phyloP scores from a whole-genome alignment of 2,113 vertebrate species.

The Sylvietta virens region DNA sequence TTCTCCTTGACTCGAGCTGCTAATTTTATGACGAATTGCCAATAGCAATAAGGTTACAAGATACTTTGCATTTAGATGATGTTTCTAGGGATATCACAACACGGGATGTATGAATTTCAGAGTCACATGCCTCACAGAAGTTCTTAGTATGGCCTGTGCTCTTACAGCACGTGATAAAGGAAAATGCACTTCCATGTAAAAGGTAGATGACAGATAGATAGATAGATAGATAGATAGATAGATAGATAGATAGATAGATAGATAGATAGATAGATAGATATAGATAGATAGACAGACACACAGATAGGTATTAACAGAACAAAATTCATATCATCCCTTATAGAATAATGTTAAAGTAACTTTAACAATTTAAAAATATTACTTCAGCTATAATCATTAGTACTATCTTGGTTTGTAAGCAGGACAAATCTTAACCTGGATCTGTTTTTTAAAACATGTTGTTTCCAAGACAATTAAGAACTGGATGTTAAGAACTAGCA shows the following conservation, averaged over 20 bases:
- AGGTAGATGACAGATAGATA: neutral
- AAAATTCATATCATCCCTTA: neutral
- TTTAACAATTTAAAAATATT: neutral
- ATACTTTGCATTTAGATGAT: slow-evolving; percentile 26
- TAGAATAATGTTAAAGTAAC: neutral
- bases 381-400: neutral
- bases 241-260: neutral
- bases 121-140: neutral
- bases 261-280: neutral
- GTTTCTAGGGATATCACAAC: neutral
- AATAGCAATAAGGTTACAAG: neutral
- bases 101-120: neutral
- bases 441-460: neutral
- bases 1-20: neutral
- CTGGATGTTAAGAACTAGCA: neutral
- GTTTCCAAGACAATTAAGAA: neutral
- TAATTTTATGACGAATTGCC: neutral
- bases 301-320: neutral
- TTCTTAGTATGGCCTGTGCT: neutral
- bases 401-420: neutral
- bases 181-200: neutral
- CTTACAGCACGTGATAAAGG: neutral
- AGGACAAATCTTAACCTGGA: neutral
- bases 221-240: neutral
- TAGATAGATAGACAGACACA: neutral